phyloP scores from a whole-genome alignment of 2,113 vertebrate species.

The Atlantisia rogersi region DNA sequence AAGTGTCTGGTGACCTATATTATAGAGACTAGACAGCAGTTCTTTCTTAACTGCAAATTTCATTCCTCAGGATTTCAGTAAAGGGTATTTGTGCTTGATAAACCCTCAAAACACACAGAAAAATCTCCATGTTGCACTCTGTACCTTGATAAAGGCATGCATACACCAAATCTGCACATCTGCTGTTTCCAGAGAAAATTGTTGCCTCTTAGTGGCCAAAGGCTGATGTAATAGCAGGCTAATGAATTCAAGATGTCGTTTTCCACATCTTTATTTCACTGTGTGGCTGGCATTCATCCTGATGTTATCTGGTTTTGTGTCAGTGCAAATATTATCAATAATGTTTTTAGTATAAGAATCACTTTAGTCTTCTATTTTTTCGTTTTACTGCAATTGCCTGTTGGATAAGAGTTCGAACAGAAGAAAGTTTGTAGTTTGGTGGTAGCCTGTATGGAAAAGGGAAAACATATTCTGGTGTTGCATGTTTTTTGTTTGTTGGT shows the following conservation, averaged over 20 bases:
- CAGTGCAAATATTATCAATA: background rate
- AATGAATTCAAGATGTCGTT: conserved; percentile 7
- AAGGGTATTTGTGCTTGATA: background rate
- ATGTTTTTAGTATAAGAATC: background rate
- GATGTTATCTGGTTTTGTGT: background rate
- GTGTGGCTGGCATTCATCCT: background rate
- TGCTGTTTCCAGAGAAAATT: conserved; percentile 5
- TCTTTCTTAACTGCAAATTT: background rate
- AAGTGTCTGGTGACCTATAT: background rate
- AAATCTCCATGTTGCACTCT: background rate
- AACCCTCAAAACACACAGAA: too few species aligned
- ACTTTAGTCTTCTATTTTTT: background rate
- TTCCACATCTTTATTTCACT: background rate
- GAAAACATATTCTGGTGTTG: background rate
- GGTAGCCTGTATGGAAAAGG: background rate
- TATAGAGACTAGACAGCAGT: background rate
- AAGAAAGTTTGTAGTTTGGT: background rate
- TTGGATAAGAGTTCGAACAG: background rate
- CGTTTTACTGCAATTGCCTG: background rate
- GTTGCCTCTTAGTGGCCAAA: background rate
- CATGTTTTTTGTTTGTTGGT: background rate
- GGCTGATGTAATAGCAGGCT: background rate
- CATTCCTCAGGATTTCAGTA: background rate
- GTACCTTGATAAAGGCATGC: background rate
- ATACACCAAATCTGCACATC: background rate